Evolutionary conservation across 2,888 invertebrate species (phyloP), one percentile per base, ranked within the genome.

Genomic region (Cephonodes hylas): DNA sequence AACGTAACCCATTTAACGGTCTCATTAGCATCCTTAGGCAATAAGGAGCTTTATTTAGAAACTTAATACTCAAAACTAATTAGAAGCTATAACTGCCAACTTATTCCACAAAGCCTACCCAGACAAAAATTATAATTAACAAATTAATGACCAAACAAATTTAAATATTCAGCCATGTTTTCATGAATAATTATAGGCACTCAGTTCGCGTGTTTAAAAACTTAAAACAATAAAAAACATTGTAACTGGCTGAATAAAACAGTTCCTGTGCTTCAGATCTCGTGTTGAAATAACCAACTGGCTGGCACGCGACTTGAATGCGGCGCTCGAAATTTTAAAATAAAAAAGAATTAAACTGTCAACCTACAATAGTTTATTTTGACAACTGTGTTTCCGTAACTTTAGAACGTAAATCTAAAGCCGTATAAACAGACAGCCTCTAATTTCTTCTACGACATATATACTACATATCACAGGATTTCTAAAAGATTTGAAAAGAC

Each of bases 191-290:
- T 82, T 82, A 81, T 81, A 79, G 75, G 77, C 68, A 70, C 72
- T 76, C 65, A 64, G 72, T 69, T 83, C 71, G 86, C 86, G 87
- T 87, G 86, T 79, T 83, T 67, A 71, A 72, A 74, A 81, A 83
- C 76, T 80, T 66, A 71, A 77, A 79, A 53, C 78, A 76, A 77
- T 79, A 76, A 70, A 74, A 74, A 75, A 75, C 72, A 75, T 76
- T 72, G 74, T 75, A 73, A 70, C 66, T 76, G 73, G 68, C 74
- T 73, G 71, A 75, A 75, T 78, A 75, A 72, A 70, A 74, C 73
- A 73, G 69, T 73, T 72, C 70, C 70, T 66, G 71, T 73, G 75
- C 72, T 71, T 73, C 68, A 72, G 71, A 77, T 78, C 73, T 77
- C 75, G 79, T 76, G 79, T 76, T 69, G 73, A 70, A 73, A 71